A percentile compares a stretch with the other conserved stretches of the same genome.
phyloP scores from a whole-genome alignment of 2,113 vertebrate species.

The Microtus richardsoni region DNA sequence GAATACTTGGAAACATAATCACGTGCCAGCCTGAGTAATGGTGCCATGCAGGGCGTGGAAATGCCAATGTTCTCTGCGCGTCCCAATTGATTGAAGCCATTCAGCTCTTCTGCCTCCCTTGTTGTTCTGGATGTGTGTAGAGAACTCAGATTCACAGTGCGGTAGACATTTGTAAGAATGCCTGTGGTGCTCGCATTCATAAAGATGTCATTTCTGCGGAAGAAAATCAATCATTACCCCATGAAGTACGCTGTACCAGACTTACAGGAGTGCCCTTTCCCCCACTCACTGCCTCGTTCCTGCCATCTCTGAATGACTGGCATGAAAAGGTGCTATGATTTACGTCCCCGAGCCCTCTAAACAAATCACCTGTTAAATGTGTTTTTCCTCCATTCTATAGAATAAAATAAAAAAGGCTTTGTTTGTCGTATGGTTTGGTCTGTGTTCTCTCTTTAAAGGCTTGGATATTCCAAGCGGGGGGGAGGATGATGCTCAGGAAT shows the following conservation, averaged over 20 bases:
- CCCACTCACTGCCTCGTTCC: not conserved
- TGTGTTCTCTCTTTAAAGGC: not conserved
- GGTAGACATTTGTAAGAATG: not conserved
- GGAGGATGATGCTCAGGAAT: not conserved
- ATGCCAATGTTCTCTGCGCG: not conserved
- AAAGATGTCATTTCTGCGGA: not conserved
- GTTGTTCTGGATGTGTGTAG: not conserved
- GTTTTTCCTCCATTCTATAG: not conserved
- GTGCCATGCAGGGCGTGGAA: accelerated
- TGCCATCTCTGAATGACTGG: not conserved
- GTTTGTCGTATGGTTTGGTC: not conserved
- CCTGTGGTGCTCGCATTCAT: not conserved
- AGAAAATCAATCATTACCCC: not conserved
- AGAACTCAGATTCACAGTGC: not conserved
- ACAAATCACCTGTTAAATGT: not conserved
- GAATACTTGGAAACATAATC: not conserved
- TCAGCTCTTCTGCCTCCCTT: not conserved
- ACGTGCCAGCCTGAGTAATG: too few relatives aligned
- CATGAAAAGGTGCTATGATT: not conserved
- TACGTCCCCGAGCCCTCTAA: not conserved
- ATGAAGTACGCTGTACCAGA: not conserved
- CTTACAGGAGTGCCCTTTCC: not conserved
- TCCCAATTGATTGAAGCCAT: not conserved
- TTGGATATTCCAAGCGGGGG: not conserved
- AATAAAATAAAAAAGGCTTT: conserved; percentile 7